phyloP scores from a whole-genome alignment of 1,140 invertebrate species.

The Eupeodes corollae region DNA sequence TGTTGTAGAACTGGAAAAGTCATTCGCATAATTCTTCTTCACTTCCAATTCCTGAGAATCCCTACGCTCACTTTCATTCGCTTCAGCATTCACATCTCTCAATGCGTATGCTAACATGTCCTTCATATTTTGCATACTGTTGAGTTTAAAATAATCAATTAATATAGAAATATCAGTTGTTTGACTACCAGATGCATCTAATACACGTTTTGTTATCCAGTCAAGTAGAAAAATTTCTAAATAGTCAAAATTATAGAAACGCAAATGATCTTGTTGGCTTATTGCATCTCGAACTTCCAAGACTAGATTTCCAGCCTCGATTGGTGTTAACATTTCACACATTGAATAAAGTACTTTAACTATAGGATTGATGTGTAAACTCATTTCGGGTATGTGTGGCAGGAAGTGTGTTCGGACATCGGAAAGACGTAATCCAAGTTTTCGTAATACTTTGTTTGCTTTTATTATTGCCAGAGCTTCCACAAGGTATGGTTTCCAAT shows the following conservation, averaged over 20 bases:
- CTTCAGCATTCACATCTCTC: constrained; percentile 15
- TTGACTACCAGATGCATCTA: constrained; percentile 6
- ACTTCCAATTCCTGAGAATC: neutral
- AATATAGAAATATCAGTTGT: constrained; percentile 19
- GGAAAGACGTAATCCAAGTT: constrained; percentile 19
- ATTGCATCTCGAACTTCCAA: neutral
- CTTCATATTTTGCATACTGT: constrained; percentile 17
- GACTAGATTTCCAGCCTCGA: constrained; percentile 19
- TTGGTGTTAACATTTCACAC: constrained; percentile 21
- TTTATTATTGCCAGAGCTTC: constrained; percentile 25
- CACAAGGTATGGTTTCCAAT: constrained; percentile 19
- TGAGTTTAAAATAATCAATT: constrained; percentile 27
- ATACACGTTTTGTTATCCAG: constrained; percentile 18
- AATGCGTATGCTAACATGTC: constrained; percentile 8
- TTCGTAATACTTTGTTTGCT: constrained; percentile 19
- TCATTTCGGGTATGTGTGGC: constrained; percentile 18
- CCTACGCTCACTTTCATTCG: neutral
- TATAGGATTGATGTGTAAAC: constrained; percentile 25
- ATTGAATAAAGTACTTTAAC: constrained; percentile 24
- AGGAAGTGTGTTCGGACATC: constrained; percentile 22
- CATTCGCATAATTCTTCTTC: neutral
- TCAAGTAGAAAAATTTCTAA: constrained; percentile 29
- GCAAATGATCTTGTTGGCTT: constrained; percentile 11
- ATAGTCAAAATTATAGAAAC: constrained; percentile 21
- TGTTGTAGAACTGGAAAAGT: neutral